Percentiles rank a stretch among this genome's conserved stretches.
phyloP scores from a whole-genome alignment of 92 coral and sea anemone species.

The Umimayanthus chanpuru region DNA sequence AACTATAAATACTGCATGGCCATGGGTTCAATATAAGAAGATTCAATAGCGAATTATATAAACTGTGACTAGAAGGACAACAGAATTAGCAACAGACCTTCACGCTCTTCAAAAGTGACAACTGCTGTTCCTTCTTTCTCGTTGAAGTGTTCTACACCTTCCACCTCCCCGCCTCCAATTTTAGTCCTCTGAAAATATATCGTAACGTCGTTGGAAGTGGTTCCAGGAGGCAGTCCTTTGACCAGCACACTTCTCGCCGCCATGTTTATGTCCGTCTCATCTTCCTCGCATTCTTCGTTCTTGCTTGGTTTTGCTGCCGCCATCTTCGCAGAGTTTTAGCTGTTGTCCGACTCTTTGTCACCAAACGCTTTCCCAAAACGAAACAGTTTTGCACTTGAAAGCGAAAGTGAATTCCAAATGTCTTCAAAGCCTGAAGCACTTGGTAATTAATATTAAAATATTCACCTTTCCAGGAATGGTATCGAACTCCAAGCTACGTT shows the following conservation, averaged over 20 bases:
- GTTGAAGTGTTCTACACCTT: not conserved
- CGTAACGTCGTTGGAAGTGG: not conserved
- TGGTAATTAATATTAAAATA: constrained; percentile 12
- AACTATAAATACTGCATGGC: no score
- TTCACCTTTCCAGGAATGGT: constrained; percentile 24
- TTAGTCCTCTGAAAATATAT: constrained; percentile 31
- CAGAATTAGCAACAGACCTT: not conserved
- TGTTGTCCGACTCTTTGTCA: not conserved
- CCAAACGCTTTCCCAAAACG: not conserved
- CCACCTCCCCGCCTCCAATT: constrained; percentile 34
- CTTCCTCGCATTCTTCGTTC: constrained; percentile 4
- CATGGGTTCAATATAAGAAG: no score
- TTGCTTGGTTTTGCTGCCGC: not conserved
- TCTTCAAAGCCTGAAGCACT: not conserved
- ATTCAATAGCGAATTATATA: no score
- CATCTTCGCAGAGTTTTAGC: not conserved
- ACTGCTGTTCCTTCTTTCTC: constrained; percentile 1
- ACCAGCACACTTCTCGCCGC: constrained; percentile 26
- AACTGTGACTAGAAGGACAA: no score
- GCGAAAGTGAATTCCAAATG: constrained; percentile 17
- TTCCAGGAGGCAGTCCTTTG: not conserved
- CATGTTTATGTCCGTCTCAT: not conserved
- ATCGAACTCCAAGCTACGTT: not conserved
- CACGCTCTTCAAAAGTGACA: constrained; percentile 3
- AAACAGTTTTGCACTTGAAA: not conserved